Conservation (phyloP, 1,140 invertebrate genomes). For the Bradynema listronoti region DNA sequence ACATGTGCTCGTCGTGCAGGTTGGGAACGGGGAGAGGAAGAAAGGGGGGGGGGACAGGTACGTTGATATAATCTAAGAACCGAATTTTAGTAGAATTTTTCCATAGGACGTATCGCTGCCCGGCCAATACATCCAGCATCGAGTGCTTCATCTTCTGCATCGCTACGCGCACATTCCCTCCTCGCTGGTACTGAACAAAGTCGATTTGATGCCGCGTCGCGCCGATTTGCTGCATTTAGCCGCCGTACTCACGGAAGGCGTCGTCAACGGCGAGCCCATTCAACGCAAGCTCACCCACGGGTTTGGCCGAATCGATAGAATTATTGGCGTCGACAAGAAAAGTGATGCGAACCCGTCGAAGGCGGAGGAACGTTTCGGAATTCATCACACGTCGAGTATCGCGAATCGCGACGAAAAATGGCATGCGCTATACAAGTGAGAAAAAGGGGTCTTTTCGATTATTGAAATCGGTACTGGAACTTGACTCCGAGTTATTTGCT, state of each 20-base stretch:
- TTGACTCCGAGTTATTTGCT: constrained; percentile 8
- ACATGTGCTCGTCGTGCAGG: constrained; percentile 49
- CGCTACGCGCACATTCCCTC: constrained; percentile 47
- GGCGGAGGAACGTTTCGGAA: constrained; percentile 1
- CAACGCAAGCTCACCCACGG: neutral
- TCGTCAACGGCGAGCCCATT: constrained; percentile 11
- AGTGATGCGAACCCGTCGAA: neutral
- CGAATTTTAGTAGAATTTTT: too few relatives aligned
- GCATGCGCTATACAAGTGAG: constrained; percentile 45
- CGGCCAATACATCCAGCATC: constrained; percentile 52
- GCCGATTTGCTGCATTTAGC: constrained; percentile 35
- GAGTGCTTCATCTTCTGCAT: constrained; percentile 53
- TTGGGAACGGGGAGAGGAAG: constrained; percentile 14
- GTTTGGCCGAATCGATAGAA: neutral
- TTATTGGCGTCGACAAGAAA: neutral
- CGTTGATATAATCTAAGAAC: too few relatives aligned
- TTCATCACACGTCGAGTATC: constrained; percentile 26
- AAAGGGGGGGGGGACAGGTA: too few relatives aligned
- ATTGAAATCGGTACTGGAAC: too few relatives aligned
- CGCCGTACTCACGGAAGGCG: constrained; percentile 33
- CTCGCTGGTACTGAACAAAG: constrained; percentile 50
- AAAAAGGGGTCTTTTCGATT: too few relatives aligned
- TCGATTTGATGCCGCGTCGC: constrained; percentile 45
- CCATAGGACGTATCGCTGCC: constrained; percentile 12
- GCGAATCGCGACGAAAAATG: constrained; percentile 44